Percentiles rank a stretch among this genome's conserved stretches.
These are phyloP conservation scores for Myoxocephalus aenaeus DNA, from an alignment of 2,797 vertebrate species.

Conservation along the genomic window DNA sequence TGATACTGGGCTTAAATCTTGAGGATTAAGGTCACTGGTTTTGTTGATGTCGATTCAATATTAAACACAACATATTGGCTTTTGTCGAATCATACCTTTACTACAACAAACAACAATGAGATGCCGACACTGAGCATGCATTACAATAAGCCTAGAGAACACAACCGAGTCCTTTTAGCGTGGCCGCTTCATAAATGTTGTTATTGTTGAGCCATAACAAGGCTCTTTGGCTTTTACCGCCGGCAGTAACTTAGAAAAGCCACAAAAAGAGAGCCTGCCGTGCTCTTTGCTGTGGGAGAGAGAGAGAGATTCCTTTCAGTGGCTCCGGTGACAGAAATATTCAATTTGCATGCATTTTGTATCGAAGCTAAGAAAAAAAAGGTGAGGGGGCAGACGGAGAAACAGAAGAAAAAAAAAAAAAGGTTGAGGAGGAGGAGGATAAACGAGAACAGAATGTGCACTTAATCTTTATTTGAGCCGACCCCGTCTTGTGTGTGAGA, in stretches of 20 bases:
- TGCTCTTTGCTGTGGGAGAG: slow-evolving; percentile 12
- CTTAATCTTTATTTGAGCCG: slow-evolving; percentile 18
- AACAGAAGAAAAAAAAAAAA: background rate
- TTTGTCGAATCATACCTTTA: background rate
- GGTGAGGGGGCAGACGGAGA: slow-evolving; percentile 40
- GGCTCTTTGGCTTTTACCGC: slow-evolving; percentile 51
- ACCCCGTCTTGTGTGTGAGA: background rate
- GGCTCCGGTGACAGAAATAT: slow-evolving; percentile 30
- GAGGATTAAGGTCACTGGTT: background rate
- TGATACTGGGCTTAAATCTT: background rate
- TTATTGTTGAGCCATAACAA: slow-evolving; percentile 41
- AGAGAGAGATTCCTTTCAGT: slow-evolving; percentile 8
- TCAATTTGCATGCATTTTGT: slow-evolving; percentile 57
- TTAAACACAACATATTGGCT: background rate
- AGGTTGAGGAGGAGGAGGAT: slow-evolving; percentile 12
- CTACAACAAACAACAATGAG: background rate
- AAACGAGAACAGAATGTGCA: slow-evolving; percentile 15
- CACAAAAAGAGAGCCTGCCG: slow-evolving; percentile 38
- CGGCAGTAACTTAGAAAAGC: slow-evolving; percentile 53
- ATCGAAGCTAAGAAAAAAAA: slow-evolving; percentile 50
- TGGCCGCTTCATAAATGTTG: slow-evolving; percentile 35
- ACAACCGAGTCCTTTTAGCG: slow-evolving; percentile 25
- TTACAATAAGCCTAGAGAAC: slow-evolving; percentile 22
- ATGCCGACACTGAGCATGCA: background rate
- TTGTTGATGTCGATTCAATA: background rate